Evolutionary conservation across 2,797 vertebrate genomes (phyloP), one percentile per base, ranked within the genome.

Genomic region (Lophotriccus pileatus): DNA sequence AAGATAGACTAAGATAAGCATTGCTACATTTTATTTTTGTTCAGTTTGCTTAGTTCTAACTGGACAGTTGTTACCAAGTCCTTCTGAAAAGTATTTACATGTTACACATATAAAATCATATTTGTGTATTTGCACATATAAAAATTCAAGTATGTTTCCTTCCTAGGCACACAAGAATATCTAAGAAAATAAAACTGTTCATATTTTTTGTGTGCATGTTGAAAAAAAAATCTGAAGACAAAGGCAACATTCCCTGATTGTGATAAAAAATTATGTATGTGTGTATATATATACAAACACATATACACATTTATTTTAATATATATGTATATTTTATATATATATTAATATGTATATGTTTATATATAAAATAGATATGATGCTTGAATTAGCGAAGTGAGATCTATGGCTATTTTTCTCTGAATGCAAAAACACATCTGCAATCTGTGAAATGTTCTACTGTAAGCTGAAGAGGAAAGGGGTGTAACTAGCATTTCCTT

Each of bases 401-500:
- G 49, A 74, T 56, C 41, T 55, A 67, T 78, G 62, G 58, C 84
- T 92, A 24, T 49, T 93, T 89, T 89, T 59, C 79, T 39, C 44
- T 91, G 63, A 92, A 80, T 89, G 86, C 41, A 92, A 93, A 93
- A 94, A 81, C 73, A 88, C 64, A 84, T 23, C 87, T 66, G 92
- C 85, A 95, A 84, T 97, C 96, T 95, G 72, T 94, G 97, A 95
- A 95, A 92, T 82, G 93, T 94, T 97, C 96, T 86, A 41, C 93
- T 21, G 17, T 87, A 58, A 77, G 94, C 96, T 97, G 77, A 94
- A 96, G 85, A 81, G 86, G 89, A 92, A 94, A 97, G 95, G 95
- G 80, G 94, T 96, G 95, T 97, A 95, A 96, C 95, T 96, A 97
- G 97, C 96, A 97, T 98, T 98, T 98, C 97, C 96, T 98, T 97